Evolutionary conservation across 1,140 invertebrate genomes (phyloP), one percentile per base, ranked within the genome.

Genomic region (Subanguina moxae): DNA sequence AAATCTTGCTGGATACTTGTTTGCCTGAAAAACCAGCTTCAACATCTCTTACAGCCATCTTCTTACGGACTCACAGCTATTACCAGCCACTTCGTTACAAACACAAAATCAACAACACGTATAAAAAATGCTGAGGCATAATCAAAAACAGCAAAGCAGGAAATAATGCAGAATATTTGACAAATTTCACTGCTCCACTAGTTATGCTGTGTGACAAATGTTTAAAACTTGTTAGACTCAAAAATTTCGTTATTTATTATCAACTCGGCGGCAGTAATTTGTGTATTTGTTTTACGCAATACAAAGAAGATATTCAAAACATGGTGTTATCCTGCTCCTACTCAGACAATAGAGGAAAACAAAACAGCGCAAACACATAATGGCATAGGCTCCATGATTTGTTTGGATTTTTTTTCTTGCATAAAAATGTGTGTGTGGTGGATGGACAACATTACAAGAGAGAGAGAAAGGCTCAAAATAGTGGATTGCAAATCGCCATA

Each of bases 211-310:
- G n/a, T n/a, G n/a, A n/a, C n/a, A n/a, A n/a, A n/a, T n/a, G n/a
- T n/a, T n/a, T n/a, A n/a, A n/a, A n/a, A n/a, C n/a, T n/a, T n/a
- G 32, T 38, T 5, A 38, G 32, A 38, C 32, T 11, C 32, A 38
- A 38, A 38, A 38, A 38, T 11, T 38, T 38, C 32, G 11, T 38
- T 38, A 38, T 52, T 52, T 52, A 52, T 52, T 7, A 15, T 19
- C 48, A 52, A 52, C 48, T 21, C 48, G n/a, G 48, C 48, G 48
- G 48, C 48, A 52, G 48, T 52, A 52, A 15, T 52, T 21, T 21
- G 23, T 52, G n/a, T 25, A 15, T 19, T n/a, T n/a, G n/a, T 3
- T 52, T 52, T 15, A 52, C 48, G 48, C n/a, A 19, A 52, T 21
- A 52, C 32, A 38, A 38, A 38, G 11, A 38, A 3, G 11, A 38